Evolutionary conservation across 2,888 invertebrate species (phyloP), one percentile per base, ranked within the genome.

Genomic region (Tineola bisselliella): DNA sequence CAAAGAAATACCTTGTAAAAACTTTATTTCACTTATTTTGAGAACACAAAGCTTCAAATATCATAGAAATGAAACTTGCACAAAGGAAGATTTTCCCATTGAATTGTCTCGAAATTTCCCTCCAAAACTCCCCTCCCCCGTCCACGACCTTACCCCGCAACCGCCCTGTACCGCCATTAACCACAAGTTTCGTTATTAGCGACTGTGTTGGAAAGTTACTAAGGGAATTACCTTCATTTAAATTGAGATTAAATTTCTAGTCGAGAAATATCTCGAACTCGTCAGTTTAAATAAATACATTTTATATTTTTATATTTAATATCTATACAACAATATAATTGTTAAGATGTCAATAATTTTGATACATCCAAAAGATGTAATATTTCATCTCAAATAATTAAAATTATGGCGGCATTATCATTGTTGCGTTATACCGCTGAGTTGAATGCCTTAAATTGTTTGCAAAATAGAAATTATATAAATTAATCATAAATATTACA

Each of bases 121-220:
- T 30, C 25, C n/a, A 48, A 31, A 70, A 67, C 67, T 63, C 60
- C 63, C 15, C 59, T 44, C 61, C 59, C 58, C 63, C 38, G 62
- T 57, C 62, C 59, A 62, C 67, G 65, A 66, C 66, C 64, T 65
- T 64, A 65, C 66, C 63, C 44, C 59, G 38, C 18, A 11, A 18
- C 63, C 61, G 65, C 69, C 66, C 64, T 68, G 65, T 67, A 63
- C 69, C 68, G 78, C 79, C 80, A 77, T 81, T 79, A 81, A 81
- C 81, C 81, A 70, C 82, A 83, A 84, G 82, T 83, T 84, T 81
- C 76, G 81, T 82, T 84, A 84, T 84, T 82, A 84, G 81, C 79
- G 74, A 79, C 80, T 81, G 74, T 76, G 81, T 77, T 75, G 72
- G 74, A 79, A 84, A 84, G 77, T 84, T 84, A 76, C 63, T 75